phyloP scores from a whole-genome alignment of 2,797 vertebrate species.

The Octomys mimax region DNA sequence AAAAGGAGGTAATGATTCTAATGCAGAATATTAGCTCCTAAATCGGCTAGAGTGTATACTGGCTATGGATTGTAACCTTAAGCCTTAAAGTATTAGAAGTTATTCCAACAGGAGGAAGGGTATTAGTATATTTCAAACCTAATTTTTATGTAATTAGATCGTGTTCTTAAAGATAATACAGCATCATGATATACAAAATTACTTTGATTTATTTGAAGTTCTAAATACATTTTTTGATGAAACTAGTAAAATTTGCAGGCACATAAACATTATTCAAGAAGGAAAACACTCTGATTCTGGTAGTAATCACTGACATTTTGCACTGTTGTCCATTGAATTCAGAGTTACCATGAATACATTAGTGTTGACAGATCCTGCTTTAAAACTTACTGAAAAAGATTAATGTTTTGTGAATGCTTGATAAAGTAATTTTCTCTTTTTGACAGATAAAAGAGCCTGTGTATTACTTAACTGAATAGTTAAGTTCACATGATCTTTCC shows the following conservation, averaged over 20 bases:
- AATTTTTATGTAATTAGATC: conserved; percentile 25
- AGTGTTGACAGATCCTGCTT: conserved; percentile 15
- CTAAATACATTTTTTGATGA: conserved; percentile 30
- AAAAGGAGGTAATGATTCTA: conserved; percentile 39
- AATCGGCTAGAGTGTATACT: not conserved
- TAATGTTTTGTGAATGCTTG: not conserved
- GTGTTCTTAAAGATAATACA: not conserved
- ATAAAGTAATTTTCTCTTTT: conserved; percentile 51
- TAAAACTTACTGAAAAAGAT: conserved; percentile 15
- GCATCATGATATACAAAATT: conserved; percentile 45
- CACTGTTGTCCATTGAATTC: conserved; percentile 44
- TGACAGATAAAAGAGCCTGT: not conserved
- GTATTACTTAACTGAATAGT: not conserved
- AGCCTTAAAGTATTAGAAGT: conserved; percentile 29
- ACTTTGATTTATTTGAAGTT: conserved; percentile 48
- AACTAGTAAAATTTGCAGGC: conserved; percentile 23
- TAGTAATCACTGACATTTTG: conserved; percentile 55
- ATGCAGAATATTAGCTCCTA: not conserved
- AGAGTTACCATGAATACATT: not conserved
- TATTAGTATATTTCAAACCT: conserved; percentile 37
- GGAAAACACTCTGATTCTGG: conserved; percentile 10
- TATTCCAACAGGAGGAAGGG: conserved; percentile 8
- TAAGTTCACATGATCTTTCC: conserved; percentile 23
- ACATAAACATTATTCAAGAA: conserved; percentile 44
- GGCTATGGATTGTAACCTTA: conserved; percentile 45